A percentile compares a stretch with the other conserved stretches of the same genome.
phyloP scores from a whole-genome alignment of 1,140 invertebrate genomes.

The Physella acuta region DNA sequence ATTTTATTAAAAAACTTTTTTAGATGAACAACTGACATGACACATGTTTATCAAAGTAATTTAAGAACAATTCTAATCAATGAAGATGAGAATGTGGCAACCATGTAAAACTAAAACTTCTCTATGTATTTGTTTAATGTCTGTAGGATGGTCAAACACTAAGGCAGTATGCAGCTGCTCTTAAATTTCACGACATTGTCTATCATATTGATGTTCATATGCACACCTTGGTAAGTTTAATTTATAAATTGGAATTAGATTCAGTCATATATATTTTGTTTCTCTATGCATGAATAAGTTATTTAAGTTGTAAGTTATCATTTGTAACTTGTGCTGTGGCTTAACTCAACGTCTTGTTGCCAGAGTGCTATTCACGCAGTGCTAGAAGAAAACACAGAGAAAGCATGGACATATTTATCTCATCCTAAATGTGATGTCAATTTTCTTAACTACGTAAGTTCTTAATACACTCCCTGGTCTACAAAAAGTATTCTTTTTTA shows the following conservation, averaged over 20 bases:
- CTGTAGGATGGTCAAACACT: slow-evolving; percentile 43
- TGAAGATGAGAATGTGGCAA: too few species aligned
- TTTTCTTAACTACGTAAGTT: slow-evolving; percentile 46
- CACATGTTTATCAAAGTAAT: too few species aligned
- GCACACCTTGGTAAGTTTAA: slow-evolving; percentile 44
- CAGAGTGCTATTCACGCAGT: slow-evolving; percentile 50
- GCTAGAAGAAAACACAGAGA: slow-evolving; percentile 44
- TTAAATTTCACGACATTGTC: slow-evolving; percentile 50
- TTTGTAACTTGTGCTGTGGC: background rate
- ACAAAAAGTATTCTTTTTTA: too few species aligned
- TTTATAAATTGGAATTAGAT: background rate
- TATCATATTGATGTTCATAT: slow-evolving; percentile 46
- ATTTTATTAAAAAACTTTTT: too few species aligned
- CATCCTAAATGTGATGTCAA: slow-evolving; percentile 48
- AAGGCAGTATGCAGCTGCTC: slow-evolving; percentile 46
- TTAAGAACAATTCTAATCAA: too few species aligned
- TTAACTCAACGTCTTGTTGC: background rate
- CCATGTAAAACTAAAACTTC: too few species aligned
- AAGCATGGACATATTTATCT: slow-evolving; percentile 37
- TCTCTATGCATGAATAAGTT: background rate
- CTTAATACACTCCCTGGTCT: too few species aligned
- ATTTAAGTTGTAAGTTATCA: background rate
- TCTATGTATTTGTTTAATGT: too few species aligned
- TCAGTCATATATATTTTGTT: background rate
- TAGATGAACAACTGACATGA: too few species aligned